Base-by-base conservation (phyloP, 2,888 invertebrate genomes). In the Cheilosia urbana region DNA sequence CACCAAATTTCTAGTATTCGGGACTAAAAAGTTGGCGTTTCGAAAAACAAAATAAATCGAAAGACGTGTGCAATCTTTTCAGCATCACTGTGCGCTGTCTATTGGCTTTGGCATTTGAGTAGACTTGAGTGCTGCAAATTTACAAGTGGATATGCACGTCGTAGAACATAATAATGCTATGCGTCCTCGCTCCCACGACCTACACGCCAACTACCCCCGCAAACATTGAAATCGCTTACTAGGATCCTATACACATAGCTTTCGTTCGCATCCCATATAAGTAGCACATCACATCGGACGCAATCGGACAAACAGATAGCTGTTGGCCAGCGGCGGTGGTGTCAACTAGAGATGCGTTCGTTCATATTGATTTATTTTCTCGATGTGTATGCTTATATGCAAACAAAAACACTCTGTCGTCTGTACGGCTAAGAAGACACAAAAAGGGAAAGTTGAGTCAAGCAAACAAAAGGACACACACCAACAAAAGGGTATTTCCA, bases 361-460 rank as follows among this genome's bases (percentile, higher is more conserved):
- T 69, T 75, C 63, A 45, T 80, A 79, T 79, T 79, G 79, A 83
- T 79, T 83, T 73, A 58, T 69, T 53, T 49, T 24, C 37, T 69
- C 65, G 24, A 55, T 58, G 45, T 76, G 57, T 66, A 73, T 68
- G 49, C 62, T n/a, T n/a, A n/a, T n/a, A n/a, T n/a, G n/a, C n/a
- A n/a, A n/a, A n/a, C n/a, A n/a, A n/a, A 21, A 34, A 27, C 58
- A 58, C 63, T 24, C 13, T 27, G 27, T 27, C 27, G 7, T 27
- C 27, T 51, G 13, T 49, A 49, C 17, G 19, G 37, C 30, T 34
- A 19, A 55, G 51, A 24, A 45, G 27, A 71, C 51, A 69, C 66
- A 65, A 79, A 75, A 83, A 73, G 79, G 79, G 73, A 83, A 83
- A 79, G 63, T 84, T 69, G 40, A 75, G 60, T 15, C 65, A 72